Percentiles rank a stretch among this genome's conserved stretches.
These are phyloP conservation scores for Elgaria multicarinata DNA, from an alignment of 2,113 vertebrate species.

Conservation along the genomic window DNA sequence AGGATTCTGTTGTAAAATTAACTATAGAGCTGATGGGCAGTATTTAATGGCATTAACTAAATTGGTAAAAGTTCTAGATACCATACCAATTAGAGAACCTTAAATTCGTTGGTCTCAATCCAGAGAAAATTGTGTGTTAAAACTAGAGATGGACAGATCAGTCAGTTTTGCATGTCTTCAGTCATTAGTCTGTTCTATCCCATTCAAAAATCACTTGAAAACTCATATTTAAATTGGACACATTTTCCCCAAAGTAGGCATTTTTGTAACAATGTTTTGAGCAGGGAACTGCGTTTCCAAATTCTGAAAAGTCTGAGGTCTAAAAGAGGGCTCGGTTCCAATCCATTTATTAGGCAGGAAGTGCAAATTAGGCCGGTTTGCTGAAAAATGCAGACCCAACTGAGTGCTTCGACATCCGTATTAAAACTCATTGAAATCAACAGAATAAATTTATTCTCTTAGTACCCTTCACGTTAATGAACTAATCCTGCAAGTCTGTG, in stretches of 20 bases:
- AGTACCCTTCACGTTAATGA: not conserved
- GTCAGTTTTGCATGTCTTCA: not conserved
- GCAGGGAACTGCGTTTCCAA: too few species aligned
- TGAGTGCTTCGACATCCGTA: not conserved
- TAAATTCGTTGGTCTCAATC: not conserved
- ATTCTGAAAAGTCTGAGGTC: not conserved
- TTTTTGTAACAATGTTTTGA: not conserved
- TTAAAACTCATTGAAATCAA: not conserved
- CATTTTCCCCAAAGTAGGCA: not conserved
- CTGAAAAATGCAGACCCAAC: not conserved
- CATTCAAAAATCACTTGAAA: not conserved
- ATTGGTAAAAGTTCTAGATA: constrained; percentile 7
- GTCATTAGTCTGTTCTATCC: not conserved
- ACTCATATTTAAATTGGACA: not conserved
- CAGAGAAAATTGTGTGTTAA: not conserved
- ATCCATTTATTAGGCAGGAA: not conserved
- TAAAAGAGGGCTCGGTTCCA: not conserved
- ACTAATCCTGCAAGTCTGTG: not conserved
- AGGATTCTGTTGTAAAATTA: constrained; percentile 4
- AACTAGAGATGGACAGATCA: not conserved
- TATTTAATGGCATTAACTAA: constrained; percentile 14
- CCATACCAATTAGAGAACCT: constrained; percentile 22
- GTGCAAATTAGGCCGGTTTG: not conserved
- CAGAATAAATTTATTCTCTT: not conserved
- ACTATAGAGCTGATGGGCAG: constrained; percentile 26